Evolutionary conservation across 1,140 invertebrate species (phyloP), one percentile per base, ranked within the genome.

Genomic region (Drosophila pseudoananassae): DNA sequence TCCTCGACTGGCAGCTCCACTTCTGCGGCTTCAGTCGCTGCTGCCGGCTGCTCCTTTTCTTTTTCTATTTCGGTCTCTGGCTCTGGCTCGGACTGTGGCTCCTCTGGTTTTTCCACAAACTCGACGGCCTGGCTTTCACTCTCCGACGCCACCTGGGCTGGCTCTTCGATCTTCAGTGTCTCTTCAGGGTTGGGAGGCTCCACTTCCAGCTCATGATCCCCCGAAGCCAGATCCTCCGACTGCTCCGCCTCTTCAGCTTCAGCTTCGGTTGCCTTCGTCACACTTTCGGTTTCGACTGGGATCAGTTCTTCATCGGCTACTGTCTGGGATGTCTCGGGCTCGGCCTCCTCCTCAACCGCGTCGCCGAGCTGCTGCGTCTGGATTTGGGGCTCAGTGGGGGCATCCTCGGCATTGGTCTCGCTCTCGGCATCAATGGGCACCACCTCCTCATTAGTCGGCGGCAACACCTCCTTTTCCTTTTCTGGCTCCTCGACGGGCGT

Each of bases 251-350:
- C 52, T 17, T 59, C n/a, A 17, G 9, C 17, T 10, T 43, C 45
- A 17, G 43, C 17, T 10, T 43, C 57, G 33, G 63, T 14, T 20
- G 56, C 56, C 66, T 85, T 81, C 33, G 83, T 83, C 66, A 78
- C 83, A 87, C 83, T 87, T 89, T 87, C 83, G 50, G 20, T 87
- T 87, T 83, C 84, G 51, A 61, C 61, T 61, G 78, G 74, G 74
- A 87, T 82, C 78, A 87, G 54, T 68, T 87, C 71, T 76, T 87
- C 83, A 69, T 79, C 73, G 64, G 43, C 75, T 45, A 72, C 56
- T 5, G 51, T 52, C 55, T 59, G 56, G 17, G 53, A 43, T 55
- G 55, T 52, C 38, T 36, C 65, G 10, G 47, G 33, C 10, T 71
- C 45, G 14, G 45, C 36, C 63, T 64, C 58, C 50, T 54, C 20